Percentiles rank a stretch among this genome's conserved stretches.
Evolutionary conservation across 2,797 vertebrate species (phyloP).

Genomic region (Crocidura indochinensis): DNA sequence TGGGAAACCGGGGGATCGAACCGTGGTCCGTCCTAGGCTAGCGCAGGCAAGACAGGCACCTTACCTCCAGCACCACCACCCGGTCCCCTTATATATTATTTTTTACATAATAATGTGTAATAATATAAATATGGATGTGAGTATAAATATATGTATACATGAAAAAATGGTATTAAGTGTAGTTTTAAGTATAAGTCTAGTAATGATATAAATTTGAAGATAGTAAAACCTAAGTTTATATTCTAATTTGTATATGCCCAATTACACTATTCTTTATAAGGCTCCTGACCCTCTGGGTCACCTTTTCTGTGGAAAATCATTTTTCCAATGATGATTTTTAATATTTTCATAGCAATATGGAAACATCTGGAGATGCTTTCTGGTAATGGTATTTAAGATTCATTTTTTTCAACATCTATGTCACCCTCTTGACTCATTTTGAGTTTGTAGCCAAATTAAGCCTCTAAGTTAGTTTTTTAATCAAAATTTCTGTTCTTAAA

Average conservation of each 20-base stretch:
- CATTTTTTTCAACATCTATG: constrained; percentile 46
- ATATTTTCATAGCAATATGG: constrained; percentile 1
- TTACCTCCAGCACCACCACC: no score
- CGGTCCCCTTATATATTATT: no score
- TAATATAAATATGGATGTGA: no score
- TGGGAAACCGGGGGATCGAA: no score
- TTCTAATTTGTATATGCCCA: not conserved
- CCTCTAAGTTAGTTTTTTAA: constrained; percentile 22
- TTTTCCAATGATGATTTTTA: not conserved
- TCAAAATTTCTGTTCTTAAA: constrained; percentile 47
- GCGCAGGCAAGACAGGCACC: no score
- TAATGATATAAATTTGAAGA: constrained; percentile 9
- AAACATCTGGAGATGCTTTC: constrained; percentile 46
- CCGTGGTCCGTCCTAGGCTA: no score
- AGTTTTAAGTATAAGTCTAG: not conserved
- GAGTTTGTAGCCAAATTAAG: constrained; percentile 49
- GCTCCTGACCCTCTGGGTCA: not conserved
- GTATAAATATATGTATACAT: not conserved
- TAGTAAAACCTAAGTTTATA: not conserved
- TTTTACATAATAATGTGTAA: no score
- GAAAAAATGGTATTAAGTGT: not conserved
- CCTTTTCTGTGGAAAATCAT: not conserved
- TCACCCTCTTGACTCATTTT: constrained; percentile 53
- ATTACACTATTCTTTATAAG: not conserved
- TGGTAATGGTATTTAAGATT: not conserved